phyloP scores from a whole-genome alignment of 2,888 invertebrate species.

The Tigriopus californicus region DNA sequence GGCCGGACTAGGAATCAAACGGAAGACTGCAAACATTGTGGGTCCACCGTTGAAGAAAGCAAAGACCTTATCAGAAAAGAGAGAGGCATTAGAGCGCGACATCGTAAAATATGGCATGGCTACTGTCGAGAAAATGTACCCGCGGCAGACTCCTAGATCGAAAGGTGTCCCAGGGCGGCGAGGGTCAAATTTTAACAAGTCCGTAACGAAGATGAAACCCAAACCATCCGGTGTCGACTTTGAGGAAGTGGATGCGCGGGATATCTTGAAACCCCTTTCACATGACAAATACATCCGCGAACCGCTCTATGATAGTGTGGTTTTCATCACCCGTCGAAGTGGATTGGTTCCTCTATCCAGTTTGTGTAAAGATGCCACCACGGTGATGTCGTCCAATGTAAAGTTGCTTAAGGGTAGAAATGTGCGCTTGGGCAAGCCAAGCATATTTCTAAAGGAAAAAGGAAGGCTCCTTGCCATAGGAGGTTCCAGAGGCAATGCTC shows the following conservation, averaged over 20 bases:
- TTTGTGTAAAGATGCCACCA: background rate
- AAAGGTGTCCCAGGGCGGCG: background rate
- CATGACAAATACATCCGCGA: conserved; percentile 13
- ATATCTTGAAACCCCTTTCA: conserved; percentile 2
- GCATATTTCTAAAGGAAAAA: conserved; percentile 6
- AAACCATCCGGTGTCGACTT: conserved; percentile 5
- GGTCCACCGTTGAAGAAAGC: background rate
- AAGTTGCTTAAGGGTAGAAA: conserved; percentile 6
- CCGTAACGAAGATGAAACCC: conserved; percentile 1
- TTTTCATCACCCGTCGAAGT: background rate
- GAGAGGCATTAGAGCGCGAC: conserved; percentile 1
- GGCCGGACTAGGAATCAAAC: conserved; percentile 3
- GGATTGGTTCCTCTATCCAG: conserved; percentile 13
- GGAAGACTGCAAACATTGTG: background rate
- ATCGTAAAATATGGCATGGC: conserved; percentile 12
- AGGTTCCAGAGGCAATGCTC: background rate
- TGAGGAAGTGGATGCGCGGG: conserved; percentile 9
- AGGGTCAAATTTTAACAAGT: background rate
- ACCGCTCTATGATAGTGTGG: conserved; percentile 1
- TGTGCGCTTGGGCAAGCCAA: conserved; percentile 3
- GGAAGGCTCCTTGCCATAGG: conserved; percentile 6
- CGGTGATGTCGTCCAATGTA: background rate
- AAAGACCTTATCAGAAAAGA: conserved; percentile 11
- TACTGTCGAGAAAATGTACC: conserved; percentile 12
- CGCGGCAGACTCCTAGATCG: background rate